Percentiles rank a stretch among this genome's conserved stretches.
These are phyloP conservation scores for Drosophila nikananu DNA, from an alignment of 1,140 invertebrate genomes.

Conservation along the genomic window DNA sequence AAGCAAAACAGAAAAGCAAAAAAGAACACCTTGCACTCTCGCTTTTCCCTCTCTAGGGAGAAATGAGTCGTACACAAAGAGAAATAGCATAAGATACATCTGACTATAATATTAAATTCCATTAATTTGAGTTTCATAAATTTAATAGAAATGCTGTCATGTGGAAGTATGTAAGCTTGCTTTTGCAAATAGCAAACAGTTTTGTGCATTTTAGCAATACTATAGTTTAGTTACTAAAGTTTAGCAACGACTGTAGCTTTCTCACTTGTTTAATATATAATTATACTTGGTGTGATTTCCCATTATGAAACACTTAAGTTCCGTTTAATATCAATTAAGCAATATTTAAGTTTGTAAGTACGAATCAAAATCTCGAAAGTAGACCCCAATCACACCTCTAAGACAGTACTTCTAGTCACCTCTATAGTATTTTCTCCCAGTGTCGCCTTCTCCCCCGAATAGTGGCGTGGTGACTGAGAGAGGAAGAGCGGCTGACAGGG, in stretches of 20 bases:
- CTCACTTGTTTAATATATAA: no score
- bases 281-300: no score
- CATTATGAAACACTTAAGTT: no score
- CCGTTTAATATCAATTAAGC: no score
- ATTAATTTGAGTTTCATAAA: no score
- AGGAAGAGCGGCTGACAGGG: slow-evolving; percentile 29
- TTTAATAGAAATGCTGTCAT: no score
- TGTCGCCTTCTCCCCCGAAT: slow-evolving; percentile 1
- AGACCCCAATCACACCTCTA: neutral
- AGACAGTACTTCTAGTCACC: neutral
- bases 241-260: no score
- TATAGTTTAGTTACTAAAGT: no score
- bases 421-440: slow-evolving; percentile 6
- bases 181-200: no score
- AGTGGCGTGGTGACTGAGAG: slow-evolving; percentile 9
- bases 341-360: no score
- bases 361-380: neutral
- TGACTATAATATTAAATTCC: neutral
- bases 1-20: neutral
- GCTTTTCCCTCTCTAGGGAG: slow-evolving; percentile 9
- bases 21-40: slow-evolving; percentile 19
- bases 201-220: no score
- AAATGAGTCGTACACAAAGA: neutral
- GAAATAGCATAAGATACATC: neutral
- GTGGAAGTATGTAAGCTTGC: no score